Conservation (phyloP, 1,140 invertebrate species). For the Ectropis grisescens region DNA sequence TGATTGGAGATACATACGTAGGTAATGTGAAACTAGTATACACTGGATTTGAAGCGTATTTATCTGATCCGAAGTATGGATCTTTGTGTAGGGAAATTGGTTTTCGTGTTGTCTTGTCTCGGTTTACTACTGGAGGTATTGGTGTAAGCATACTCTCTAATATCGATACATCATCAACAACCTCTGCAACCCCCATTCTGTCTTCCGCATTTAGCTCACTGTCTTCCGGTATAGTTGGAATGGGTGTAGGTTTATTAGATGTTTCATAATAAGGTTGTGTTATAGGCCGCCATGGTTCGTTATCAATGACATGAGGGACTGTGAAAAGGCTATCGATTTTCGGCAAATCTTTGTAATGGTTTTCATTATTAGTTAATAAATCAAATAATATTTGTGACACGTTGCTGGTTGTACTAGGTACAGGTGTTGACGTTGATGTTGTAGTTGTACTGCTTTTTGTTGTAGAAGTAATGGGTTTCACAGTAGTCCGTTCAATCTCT, state of each 20-base stretch:
- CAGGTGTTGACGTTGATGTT: constrained; percentile 26
- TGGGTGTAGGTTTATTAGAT: constrained; percentile 27
- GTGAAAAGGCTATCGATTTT: constrained; percentile 66
- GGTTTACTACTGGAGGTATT: constrained; percentile 34
- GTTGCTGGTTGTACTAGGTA: constrained; percentile 41
- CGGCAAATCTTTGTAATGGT: constrained; percentile 62
- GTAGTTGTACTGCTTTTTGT: constrained; percentile 21
- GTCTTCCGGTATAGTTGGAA: constrained; percentile 23
- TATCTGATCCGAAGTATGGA: constrained; percentile 42
- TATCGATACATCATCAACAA: constrained; percentile 58
- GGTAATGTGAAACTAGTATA: constrained; percentile 79
- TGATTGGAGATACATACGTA: constrained; percentile 65
- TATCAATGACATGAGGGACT: constrained; percentile 63
- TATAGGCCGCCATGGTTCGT: constrained; percentile 72
- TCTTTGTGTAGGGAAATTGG: constrained; percentile 39
- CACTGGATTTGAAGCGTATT: constrained; percentile 66
- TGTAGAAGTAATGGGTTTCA: constrained; percentile 27
- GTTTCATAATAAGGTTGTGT: constrained; percentile 56
- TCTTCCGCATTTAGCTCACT: constrained; percentile 49
- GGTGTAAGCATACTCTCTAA: constrained; percentile 55
- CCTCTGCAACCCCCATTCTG: constrained; percentile 62
- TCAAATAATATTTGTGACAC: constrained; percentile 55
- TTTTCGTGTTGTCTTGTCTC: constrained; percentile 31
- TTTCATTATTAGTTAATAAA: constrained; percentile 50
- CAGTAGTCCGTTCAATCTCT: constrained; percentile 60